These are phyloP conservation scores for Catharus fuscescens DNA, from an alignment of 2,113 vertebrate species.

Conservation along the genomic window DNA sequence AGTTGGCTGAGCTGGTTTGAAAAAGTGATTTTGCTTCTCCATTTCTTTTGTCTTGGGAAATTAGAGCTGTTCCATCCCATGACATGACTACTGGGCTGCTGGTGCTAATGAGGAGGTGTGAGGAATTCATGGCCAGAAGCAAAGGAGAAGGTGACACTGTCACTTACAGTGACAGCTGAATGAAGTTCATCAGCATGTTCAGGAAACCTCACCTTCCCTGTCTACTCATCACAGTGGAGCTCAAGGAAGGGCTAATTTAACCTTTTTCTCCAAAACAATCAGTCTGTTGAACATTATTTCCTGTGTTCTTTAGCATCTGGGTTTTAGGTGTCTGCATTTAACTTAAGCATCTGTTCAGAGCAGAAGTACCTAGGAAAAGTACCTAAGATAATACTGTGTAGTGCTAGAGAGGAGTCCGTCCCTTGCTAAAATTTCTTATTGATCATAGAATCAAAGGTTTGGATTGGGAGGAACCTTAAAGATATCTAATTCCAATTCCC, in stretches of 20 bases:
- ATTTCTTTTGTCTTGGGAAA: not conserved
- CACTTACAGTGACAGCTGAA: not conserved
- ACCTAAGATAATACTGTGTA: not conserved
- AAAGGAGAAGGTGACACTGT: not conserved
- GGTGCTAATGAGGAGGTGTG: not conserved
- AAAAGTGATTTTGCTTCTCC: not conserved
- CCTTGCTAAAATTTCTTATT: not conserved
- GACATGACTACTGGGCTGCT: not conserved
- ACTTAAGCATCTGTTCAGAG: not conserved
- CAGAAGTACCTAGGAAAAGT: too few species aligned
- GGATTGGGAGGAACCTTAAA: not conserved
- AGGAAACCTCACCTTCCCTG: not conserved
- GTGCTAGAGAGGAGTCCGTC: not conserved
- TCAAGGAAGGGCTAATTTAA: not conserved
- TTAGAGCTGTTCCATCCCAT: not conserved
- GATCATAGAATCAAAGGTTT: not conserved
- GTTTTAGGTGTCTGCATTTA: not conserved
- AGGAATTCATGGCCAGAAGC: not conserved
- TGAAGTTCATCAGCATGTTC: not conserved
- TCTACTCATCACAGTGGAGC: not conserved
- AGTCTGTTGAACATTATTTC: rapidly evolving
- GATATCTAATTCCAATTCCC: not conserved
- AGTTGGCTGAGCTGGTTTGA: not conserved
- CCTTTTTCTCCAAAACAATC: not conserved
- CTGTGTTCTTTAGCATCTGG: not conserved